phyloP scores from a whole-genome alignment of 35 echinoderm and acorn worm genomes.

The Apostichopus californicus region DNA sequence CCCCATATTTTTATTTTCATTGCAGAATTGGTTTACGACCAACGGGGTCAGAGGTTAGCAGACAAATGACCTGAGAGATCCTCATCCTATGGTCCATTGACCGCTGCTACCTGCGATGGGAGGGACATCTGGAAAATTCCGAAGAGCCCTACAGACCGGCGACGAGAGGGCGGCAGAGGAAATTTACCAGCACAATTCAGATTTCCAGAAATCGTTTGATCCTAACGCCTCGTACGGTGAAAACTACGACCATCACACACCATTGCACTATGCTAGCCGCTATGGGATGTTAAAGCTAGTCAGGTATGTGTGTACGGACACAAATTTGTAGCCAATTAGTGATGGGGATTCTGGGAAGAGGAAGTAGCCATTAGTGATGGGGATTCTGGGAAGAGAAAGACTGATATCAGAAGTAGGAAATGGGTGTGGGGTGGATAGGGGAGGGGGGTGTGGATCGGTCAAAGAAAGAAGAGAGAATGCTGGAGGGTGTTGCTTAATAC shows the following conservation, averaged over 20 bases:
- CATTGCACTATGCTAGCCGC: conserved; percentile 82
- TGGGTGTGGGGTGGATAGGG: too few relatives aligned
- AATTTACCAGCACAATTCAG: conserved; percentile 80
- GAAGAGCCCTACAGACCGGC: conserved; percentile 87
- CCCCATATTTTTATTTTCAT: not conserved
- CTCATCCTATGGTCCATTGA: not conserved
- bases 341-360: too few relatives aligned
- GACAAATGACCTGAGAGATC: not conserved
- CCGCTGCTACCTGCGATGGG: conserved; percentile 65
- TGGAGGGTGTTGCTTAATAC: too few relatives aligned
- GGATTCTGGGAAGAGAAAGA: not conserved
- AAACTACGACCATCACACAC: conserved; percentile 90
- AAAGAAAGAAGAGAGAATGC: too few relatives aligned
- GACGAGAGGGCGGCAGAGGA: conserved; percentile 88
- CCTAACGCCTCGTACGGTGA: conserved; percentile 93
- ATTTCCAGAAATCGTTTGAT: conserved; percentile 89
- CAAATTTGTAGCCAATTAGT: too few relatives aligned
- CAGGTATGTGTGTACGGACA: conserved; percentile 38
- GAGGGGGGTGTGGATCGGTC: too few relatives aligned
- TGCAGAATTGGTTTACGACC: not conserved
- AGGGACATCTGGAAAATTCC: conserved; percentile 93
- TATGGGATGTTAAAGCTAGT: conserved; percentile 88
- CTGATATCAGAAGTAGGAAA: too few relatives aligned
- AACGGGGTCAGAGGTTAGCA: not conserved
- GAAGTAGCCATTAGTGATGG: too few relatives aligned